These are phyloP conservation scores for Ctenochaetus hawaiiensis DNA, from an alignment of 2,797 vertebrate species.

Conservation along the genomic window DNA sequence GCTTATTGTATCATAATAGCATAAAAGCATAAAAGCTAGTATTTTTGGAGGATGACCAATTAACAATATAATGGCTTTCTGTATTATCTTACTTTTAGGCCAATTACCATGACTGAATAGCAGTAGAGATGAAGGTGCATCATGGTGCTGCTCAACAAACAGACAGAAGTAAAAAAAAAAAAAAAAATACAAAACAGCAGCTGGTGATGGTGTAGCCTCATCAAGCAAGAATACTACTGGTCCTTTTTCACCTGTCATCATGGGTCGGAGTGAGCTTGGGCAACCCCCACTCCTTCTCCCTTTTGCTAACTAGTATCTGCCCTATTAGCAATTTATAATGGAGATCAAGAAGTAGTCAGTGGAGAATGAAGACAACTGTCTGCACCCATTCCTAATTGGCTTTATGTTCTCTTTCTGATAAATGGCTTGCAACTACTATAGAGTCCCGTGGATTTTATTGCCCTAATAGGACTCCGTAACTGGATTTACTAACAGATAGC, in stretches of 20 bases:
- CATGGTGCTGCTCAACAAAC: slow-evolving; percentile 88
- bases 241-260: slow-evolving; percentile 93
- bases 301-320: slow-evolving; percentile 91
- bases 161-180: background rate
- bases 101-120: slow-evolving; percentile 97
- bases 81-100: slow-evolving; percentile 88
- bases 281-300: slow-evolving; percentile 87
- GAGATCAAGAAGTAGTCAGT: slow-evolving; percentile 99
- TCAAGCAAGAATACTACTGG: slow-evolving; percentile 89
- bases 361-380: slow-evolving; percentile 99
- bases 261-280: slow-evolving; percentile 89
- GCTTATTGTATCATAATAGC: slow-evolving; percentile 97
- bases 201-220: slow-evolving; percentile 92
- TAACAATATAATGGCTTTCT: slow-evolving; percentile 76
- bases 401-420: slow-evolving; percentile 99
- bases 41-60: slow-evolving; percentile 64
- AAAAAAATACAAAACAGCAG: slow-evolving; percentile 87
- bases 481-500: slow-evolving; percentile 98
- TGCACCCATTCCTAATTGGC: slow-evolving; percentile 97
- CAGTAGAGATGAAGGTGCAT: slow-evolving; percentile 89
- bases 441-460: slow-evolving; percentile 91
- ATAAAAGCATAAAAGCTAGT: slow-evolving; percentile 75
- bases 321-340: slow-evolving; percentile 99
- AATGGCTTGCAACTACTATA: slow-evolving; percentile 94
- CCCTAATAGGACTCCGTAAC: slow-evolving; percentile 98